Percentiles rank a stretch among this genome's conserved stretches.
These are phyloP conservation scores for Nebria salina DNA, from an alignment of 2,888 invertebrate genomes.

Conservation along the genomic window DNA sequence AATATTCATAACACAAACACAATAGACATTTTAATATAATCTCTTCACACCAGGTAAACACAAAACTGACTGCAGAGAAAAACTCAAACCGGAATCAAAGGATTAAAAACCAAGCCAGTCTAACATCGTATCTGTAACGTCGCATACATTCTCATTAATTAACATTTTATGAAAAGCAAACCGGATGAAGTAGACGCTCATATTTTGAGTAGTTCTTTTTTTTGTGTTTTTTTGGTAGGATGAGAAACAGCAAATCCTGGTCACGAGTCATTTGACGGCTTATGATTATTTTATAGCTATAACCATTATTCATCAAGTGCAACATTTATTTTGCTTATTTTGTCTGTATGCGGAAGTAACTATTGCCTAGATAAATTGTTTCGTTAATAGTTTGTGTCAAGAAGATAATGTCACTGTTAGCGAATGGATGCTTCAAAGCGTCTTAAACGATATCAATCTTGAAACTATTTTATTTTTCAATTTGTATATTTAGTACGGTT, in stretches of 20 bases:
- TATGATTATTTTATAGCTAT: background rate
- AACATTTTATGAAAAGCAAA: slow-evolving; percentile 5
- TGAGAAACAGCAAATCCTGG: background rate
- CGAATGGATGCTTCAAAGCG: background rate
- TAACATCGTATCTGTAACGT: slow-evolving; percentile 8
- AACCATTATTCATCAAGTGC: background rate
- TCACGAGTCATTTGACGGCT: background rate
- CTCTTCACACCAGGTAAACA: slow-evolving; percentile 1
- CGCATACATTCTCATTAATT: slow-evolving; percentile 14
- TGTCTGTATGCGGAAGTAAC: background rate
- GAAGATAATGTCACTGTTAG: background rate
- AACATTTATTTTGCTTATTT: background rate
- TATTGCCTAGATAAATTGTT: background rate
- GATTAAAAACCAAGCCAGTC: slow-evolving; percentile 10
- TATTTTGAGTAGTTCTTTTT: background rate
- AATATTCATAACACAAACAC: background rate
- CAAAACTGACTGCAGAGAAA: background rate
- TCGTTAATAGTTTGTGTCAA: background rate
- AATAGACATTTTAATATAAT: background rate
- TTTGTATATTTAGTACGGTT: too few relatives aligned
- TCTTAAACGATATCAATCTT: background rate
- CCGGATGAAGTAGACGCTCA: background rate
- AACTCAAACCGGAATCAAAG: slow-evolving; percentile 14
- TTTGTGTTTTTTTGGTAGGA: background rate
- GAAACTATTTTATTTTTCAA: too few relatives aligned